Conservation (phyloP, 2,888 invertebrate species). For the Spodoptera exigua region DNA sequence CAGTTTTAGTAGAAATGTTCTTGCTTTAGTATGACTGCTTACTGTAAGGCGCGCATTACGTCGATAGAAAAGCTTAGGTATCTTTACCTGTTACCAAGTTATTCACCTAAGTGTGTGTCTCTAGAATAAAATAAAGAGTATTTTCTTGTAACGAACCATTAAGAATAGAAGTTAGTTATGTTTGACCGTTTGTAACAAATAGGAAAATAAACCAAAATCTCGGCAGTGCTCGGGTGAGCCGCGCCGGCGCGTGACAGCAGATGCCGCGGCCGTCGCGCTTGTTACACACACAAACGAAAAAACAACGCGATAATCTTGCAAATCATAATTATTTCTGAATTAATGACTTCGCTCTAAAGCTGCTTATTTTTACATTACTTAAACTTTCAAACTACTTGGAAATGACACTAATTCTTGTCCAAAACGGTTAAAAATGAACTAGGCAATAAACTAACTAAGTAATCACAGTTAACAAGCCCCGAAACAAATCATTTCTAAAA, state of each 20-base stretch:
- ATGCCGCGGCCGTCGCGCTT: constrained; percentile 51
- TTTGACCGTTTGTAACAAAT: constrained; percentile 27
- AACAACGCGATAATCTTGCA: constrained; percentile 35
- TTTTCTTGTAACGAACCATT: background rate
- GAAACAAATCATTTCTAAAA: constrained; percentile 35
- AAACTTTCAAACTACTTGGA: too few relatives aligned
- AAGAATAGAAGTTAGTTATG: constrained; percentile 21
- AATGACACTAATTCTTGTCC: too few relatives aligned
- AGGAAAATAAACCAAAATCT: constrained; percentile 28
- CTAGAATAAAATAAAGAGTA: background rate
- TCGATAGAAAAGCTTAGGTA: background rate
- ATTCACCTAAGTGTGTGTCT: background rate
- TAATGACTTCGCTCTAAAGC: constrained; percentile 39
- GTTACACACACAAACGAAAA: constrained; percentile 54
- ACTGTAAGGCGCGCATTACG: constrained; percentile 7
- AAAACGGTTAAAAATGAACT: constrained; percentile 1
- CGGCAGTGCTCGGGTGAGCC: constrained; percentile 17
- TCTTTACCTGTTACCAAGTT: background rate
- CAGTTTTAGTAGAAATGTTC: constrained; percentile 13
- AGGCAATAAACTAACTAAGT: constrained; percentile 20
- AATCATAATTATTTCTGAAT: constrained; percentile 49
- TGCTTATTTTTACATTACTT: constrained; percentile 24
- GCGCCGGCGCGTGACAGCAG: constrained; percentile 50
- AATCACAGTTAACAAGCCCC: constrained; percentile 9
- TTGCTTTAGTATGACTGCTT: constrained; percentile 8